A percentile compares a stretch with the other conserved stretches of the same genome.
phyloP scores from a whole-genome alignment of 1,140 invertebrate genomes.

The Micrasema longulum region DNA sequence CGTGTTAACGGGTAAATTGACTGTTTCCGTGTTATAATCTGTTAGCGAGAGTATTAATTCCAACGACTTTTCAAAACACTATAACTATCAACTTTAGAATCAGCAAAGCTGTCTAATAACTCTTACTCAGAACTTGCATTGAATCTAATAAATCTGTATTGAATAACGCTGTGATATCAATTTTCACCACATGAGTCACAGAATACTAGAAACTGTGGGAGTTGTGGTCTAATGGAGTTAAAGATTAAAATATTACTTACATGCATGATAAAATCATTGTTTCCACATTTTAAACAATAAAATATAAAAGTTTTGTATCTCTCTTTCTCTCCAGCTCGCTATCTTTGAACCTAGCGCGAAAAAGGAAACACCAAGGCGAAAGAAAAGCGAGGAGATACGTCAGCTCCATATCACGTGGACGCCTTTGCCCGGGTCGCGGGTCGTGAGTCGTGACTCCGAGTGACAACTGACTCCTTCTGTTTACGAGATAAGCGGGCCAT shows the following conservation, averaged over 20 bases:
- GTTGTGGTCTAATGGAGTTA: slow-evolving; percentile 19
- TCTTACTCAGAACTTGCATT: slow-evolving; percentile 17
- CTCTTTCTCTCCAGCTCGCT: too few species aligned
- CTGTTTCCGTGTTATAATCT: slow-evolving; percentile 4
- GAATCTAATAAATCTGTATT: slow-evolving; percentile 26
- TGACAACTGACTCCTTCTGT: slow-evolving; percentile 55
- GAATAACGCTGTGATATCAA: slow-evolving; percentile 21
- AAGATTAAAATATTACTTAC: not conserved
- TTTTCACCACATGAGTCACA: slow-evolving; percentile 30
- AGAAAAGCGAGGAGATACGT: slow-evolving; percentile 38
- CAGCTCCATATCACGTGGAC: slow-evolving; percentile 39
- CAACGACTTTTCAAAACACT: slow-evolving; percentile 28
- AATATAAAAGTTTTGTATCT: too few species aligned
- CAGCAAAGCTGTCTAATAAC: slow-evolving; percentile 5
- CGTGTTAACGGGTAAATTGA: too few species aligned
- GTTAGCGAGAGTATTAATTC: slow-evolving; percentile 20
- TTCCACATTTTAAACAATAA: too few species aligned
- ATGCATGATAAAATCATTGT: not conserved
- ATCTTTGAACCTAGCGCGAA: not conserved
- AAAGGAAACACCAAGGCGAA: slow-evolving; percentile 22
- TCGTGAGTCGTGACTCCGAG: slow-evolving; percentile 55
- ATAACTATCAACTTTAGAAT: slow-evolving; percentile 21
- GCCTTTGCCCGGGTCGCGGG: slow-evolving; percentile 47
- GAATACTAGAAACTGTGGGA: slow-evolving; percentile 11
- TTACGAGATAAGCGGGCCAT: slow-evolving; percentile 52